These are phyloP conservation scores for Erebia ligea DNA, from an alignment of 2,888 invertebrate species.

Conservation along the genomic window DNA sequence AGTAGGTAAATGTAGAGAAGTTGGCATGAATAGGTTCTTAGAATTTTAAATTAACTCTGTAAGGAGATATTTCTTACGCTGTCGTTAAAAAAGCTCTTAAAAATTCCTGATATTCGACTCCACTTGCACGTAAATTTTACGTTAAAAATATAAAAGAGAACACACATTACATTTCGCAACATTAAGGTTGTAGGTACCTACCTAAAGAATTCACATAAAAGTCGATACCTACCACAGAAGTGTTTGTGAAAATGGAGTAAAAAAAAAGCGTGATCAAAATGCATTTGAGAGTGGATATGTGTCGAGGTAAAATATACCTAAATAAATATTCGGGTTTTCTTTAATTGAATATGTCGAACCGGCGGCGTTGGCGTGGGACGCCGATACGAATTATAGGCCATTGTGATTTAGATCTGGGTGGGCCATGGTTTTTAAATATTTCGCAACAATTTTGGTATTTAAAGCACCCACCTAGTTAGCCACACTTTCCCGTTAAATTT, in stretches of 20 bases:
- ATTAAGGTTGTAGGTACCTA: slow-evolving; percentile 14
- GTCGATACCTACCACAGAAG: slow-evolving; percentile 33
- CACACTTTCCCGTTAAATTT: background rate
- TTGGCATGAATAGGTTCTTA: background rate
- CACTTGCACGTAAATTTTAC: slow-evolving; percentile 7
- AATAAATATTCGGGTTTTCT: slow-evolving; percentile 53
- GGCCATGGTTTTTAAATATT: slow-evolving; percentile 46
- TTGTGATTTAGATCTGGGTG: slow-evolving; percentile 65
- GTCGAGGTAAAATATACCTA: slow-evolving; percentile 41
- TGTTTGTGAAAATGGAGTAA: slow-evolving; percentile 29
- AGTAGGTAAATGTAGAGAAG: no score
- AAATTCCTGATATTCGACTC: background rate
- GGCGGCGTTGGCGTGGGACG: slow-evolving; percentile 61
- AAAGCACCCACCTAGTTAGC: background rate
- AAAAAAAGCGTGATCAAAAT: slow-evolving; percentile 31
- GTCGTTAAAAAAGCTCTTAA: background rate
- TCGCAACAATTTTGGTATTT: slow-evolving; percentile 34
- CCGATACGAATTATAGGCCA: slow-evolving; percentile 64
- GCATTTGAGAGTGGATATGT: slow-evolving; percentile 37
- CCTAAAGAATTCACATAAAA: slow-evolving; percentile 29
- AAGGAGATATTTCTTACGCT: background rate
- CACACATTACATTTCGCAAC: slow-evolving; percentile 8
- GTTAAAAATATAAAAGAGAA: slow-evolving; percentile 6
- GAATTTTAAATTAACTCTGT: no score
- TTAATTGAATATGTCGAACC: slow-evolving; percentile 56